Conservation (phyloP, 2,888 invertebrate genomes). For the Sinohyriopsis cumingii region DNA sequence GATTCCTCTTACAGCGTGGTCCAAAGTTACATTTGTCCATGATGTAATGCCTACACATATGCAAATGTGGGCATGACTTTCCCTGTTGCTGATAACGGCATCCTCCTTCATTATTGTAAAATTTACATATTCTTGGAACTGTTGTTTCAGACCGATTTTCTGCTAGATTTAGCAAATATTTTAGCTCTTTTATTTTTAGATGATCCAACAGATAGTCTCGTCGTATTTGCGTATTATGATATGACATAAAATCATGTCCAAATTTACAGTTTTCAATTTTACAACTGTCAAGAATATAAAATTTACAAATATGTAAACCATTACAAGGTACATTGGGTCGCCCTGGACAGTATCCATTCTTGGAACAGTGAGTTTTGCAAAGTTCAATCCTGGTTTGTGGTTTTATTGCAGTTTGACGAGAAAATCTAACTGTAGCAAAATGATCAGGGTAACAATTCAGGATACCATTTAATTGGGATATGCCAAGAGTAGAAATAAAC, state of each 20-base stretch:
- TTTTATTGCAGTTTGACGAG: slow-evolving; percentile 13
- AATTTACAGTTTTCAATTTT: slow-evolving; percentile 34
- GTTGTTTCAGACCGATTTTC: slow-evolving; percentile 29
- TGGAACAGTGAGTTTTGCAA: slow-evolving; percentile 41
- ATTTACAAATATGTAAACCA: slow-evolving; percentile 45
- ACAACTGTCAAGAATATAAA: slow-evolving; percentile 40
- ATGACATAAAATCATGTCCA: slow-evolving; percentile 47
- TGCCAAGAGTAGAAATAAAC: too few species aligned
- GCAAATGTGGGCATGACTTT: slow-evolving; percentile 36
- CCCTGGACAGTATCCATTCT: slow-evolving; percentile 29
- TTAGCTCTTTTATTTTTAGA: slow-evolving; percentile 24
- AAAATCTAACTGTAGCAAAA: too few species aligned
- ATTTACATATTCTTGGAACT: slow-evolving; percentile 44
- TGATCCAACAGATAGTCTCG: slow-evolving; percentile 30
- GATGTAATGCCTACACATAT: slow-evolving; percentile 46
- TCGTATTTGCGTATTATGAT: slow-evolving; percentile 39
- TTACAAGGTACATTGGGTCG: slow-evolving; percentile 24
- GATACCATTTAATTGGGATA: too few species aligned
- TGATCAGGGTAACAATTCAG: too few species aligned
- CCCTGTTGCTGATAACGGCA: slow-evolving; percentile 26
- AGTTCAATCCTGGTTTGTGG: slow-evolving; percentile 28
- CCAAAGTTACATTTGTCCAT: slow-evolving; percentile 38
- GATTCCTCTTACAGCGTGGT: slow-evolving; percentile 39
- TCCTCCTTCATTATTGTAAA: slow-evolving; percentile 41
- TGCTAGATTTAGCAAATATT: slow-evolving; percentile 23